These are phyloP conservation scores for Pseudomyrmex concolor DNA, from an alignment of 1,140 invertebrate genomes.

Conservation along the genomic window DNA sequence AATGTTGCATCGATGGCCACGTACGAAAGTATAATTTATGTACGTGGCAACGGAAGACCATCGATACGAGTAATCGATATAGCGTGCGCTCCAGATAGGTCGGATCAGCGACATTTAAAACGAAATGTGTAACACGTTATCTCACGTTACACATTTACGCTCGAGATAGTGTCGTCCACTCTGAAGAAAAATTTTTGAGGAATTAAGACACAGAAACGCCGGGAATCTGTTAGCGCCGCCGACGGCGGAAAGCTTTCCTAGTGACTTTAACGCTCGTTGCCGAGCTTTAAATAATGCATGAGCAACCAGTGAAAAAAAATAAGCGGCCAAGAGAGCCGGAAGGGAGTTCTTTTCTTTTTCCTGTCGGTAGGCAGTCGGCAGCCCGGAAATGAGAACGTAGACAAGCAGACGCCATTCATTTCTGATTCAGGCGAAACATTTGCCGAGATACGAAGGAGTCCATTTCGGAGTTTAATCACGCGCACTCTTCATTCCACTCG, in stretches of 20 bases:
- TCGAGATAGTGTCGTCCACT: background rate
- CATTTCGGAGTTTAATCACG: background rate
- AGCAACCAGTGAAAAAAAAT: constrained; percentile 75
- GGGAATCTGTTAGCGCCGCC: constrained; percentile 12
- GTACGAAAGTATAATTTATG: constrained; percentile 50
- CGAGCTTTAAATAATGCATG: constrained; percentile 78
- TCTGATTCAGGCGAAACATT: constrained; percentile 78
- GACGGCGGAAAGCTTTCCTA: constrained; percentile 38
- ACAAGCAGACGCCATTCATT: constrained; percentile 78
- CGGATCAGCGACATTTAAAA: background rate
- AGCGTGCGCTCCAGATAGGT: background rate
- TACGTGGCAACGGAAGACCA: background rate
- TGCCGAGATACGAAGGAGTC: constrained; percentile 55
- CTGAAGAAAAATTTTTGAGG: constrained; percentile 18
- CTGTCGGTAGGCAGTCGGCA: constrained; percentile 46
- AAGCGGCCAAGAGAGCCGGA: constrained; percentile 72
- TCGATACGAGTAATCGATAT: constrained; percentile 35
- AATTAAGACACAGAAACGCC: constrained; percentile 2
- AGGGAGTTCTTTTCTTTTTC: constrained; percentile 66
- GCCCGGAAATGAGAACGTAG: constrained; percentile 80
- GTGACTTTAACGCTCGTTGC: constrained; percentile 73
- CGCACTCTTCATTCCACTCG: constrained; percentile 2
- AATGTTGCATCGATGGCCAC: constrained; percentile 65
- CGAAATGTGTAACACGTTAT: background rate
- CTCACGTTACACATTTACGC: background rate